Evolutionary conservation across 2,888 invertebrate genomes (phyloP), one percentile per base, ranked within the genome.

Genomic region (Seira sanloemensis): DNA sequence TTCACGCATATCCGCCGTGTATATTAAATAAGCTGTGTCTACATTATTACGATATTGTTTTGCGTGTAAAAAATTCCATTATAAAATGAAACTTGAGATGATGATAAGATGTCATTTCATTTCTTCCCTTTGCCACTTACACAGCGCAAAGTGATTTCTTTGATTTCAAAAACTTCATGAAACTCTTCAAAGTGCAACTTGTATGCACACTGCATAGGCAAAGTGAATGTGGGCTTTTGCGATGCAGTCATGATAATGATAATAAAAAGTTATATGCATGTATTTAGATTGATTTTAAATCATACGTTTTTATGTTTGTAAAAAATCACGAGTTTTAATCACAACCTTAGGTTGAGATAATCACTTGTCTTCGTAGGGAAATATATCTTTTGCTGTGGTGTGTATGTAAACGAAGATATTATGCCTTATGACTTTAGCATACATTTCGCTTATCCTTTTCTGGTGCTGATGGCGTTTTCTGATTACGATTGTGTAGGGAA

Each of bases 221-320:
- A 37, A 37, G 37, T 37, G 37, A 37, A 12, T 12, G 37, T 37
- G 12, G 37, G 12, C 5, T 7, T 37, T 4, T 7, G 37, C 4
- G 12, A 37, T 12, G 37, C 4, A 37, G 37, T 7, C 37, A 37
- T 7, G 4, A 37, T 37, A 7, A 7, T 37, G 12, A 37, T 7
- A n/a, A 58, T 16, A 58, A 16, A n/a, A 58, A 16, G 58, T 5
- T 4, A 58, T 58, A 4, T 58, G 9, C 58, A n/a, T 12, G n/a
- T 12, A n/a, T 18, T 16, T 58, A 58, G 58, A 58, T 58, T 58
- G 58, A 37, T 37, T 58, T n/a, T 58, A 58, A 58, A 58, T 58
- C 58, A 58, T 58, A 58, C n/a, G n/a, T 58, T 58, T 58, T 58
- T 58, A 58, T 58, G 58, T 18, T n/a, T n/a, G n/a, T n/a, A n/a